Conservation (phyloP, 2,888 invertebrate species). For the Neoascia interrupta region DNA sequence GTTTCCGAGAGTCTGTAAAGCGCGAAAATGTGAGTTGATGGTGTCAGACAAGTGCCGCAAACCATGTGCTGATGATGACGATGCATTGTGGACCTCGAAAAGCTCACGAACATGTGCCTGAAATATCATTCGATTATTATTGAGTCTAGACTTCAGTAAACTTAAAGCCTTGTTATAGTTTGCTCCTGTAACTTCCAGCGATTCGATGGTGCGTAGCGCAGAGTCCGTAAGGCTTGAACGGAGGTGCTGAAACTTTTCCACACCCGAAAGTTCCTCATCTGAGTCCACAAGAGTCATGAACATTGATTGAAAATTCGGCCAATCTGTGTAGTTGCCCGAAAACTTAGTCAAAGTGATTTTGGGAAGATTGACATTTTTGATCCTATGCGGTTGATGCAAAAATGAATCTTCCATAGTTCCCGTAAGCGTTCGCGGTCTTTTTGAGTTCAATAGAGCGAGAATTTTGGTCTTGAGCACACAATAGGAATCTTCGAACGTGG, state of each 20-base stretch:
- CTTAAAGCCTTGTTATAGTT: conserved; percentile 14
- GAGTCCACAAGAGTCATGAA: conserved; percentile 15
- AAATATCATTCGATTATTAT: conserved; percentile 16
- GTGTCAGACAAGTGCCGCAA: not conserved
- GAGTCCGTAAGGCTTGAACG: conserved; percentile 14
- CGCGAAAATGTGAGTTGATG: not conserved
- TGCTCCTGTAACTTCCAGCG: conserved; percentile 1
- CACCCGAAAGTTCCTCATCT: conserved; percentile 1
- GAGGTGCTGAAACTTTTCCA: conserved; percentile 35
- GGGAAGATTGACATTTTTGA: too few relatives aligned
- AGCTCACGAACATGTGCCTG: conserved; percentile 21
- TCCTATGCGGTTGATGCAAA: too few relatives aligned
- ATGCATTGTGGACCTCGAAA: conserved; percentile 3
- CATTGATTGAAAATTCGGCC: conserved; percentile 21
- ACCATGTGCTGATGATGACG: not conserved
- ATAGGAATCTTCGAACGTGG: not conserved
- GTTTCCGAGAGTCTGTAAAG: not conserved
- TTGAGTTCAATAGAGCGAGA: not conserved
- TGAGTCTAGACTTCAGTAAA: too few relatives aligned
- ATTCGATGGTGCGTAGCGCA: conserved; percentile 6
- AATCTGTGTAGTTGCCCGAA: conserved; percentile 27
- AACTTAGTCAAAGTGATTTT: too few relatives aligned
- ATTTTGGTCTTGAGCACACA: conserved; percentile 9
- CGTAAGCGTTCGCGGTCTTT: not conserved
- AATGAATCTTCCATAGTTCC: too few relatives aligned